phyloP scores from a whole-genome alignment of 2,888 invertebrate genomes.

The Xanthorhoe spadicearia region DNA sequence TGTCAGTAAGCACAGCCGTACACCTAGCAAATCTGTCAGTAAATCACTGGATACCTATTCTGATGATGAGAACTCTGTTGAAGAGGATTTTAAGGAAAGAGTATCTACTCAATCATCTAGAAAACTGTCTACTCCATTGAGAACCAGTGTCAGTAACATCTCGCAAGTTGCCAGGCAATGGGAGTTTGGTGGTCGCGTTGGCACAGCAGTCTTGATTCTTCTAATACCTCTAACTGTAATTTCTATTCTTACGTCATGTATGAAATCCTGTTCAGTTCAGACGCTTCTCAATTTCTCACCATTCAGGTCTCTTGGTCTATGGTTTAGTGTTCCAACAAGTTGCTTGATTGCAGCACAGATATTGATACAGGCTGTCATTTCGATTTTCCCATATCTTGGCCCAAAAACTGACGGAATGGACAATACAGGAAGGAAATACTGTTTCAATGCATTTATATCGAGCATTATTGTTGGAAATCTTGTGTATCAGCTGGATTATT shows the following conservation, averaged over 20 bases:
- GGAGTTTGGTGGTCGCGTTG: slow-evolving; percentile 76
- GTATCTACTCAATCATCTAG: slow-evolving; percentile 62
- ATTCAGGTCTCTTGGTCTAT: slow-evolving; percentile 39
- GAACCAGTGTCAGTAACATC: slow-evolving; percentile 60
- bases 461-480: slow-evolving; percentile 68
- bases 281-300: slow-evolving; percentile 42
- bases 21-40: slow-evolving; percentile 60
- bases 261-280: slow-evolving; percentile 65
- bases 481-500: slow-evolving; percentile 74
- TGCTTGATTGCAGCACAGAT: slow-evolving; percentile 70
- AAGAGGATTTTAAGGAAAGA: slow-evolving; percentile 57
- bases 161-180: slow-evolving; percentile 58
- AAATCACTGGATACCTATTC: slow-evolving; percentile 71
- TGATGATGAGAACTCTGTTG: slow-evolving; percentile 72
- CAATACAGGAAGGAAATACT: slow-evolving; percentile 58
- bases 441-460: slow-evolving; percentile 84
- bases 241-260: slow-evolving; percentile 67
- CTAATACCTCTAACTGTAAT: slow-evolving; percentile 69
- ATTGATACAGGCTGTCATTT: slow-evolving; percentile 76
- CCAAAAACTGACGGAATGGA: slow-evolving; percentile 68
- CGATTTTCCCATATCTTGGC: slow-evolving; percentile 77
- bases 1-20: slow-evolving; percentile 44
- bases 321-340: slow-evolving; percentile 65
- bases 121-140: slow-evolving; percentile 74
- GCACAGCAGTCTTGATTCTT: slow-evolving; percentile 61